A percentile compares a stretch with the other conserved stretches of the same genome.
phyloP scores from a whole-genome alignment of 64 coral and sea anemone genomes.

The Platygyra sinensis region DNA sequence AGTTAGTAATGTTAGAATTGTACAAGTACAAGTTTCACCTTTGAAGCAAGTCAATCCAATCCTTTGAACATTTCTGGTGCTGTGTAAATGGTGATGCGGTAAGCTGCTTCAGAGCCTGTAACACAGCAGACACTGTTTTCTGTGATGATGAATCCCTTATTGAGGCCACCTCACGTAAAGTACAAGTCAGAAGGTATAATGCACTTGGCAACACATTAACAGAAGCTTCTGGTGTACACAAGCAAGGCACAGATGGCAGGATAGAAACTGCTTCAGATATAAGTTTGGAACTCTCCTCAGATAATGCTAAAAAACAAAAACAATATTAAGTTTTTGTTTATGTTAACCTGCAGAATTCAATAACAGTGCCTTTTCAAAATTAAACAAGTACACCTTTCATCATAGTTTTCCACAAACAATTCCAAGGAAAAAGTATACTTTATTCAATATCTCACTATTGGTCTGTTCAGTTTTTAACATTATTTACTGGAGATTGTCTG shows the following conservation, averaged over 20 bases:
- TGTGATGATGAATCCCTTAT: constrained; percentile 42
- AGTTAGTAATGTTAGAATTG: too few relatives aligned
- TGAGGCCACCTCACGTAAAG: constrained; percentile 61
- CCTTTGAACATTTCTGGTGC: constrained; percentile 77
- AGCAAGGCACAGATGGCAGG: constrained; percentile 63
- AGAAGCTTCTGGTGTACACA: constrained; percentile 76
- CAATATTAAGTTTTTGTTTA: neutral
- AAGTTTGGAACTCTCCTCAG: constrained; percentile 68
- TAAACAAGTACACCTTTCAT: too few relatives aligned
- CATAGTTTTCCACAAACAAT: too few relatives aligned
- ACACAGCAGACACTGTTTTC: constrained; percentile 41
- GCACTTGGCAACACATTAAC: constrained; percentile 86
- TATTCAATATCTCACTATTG: too few relatives aligned
- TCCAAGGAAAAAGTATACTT: too few relatives aligned
- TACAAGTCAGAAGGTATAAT: constrained; percentile 73
- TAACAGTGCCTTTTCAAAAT: too few relatives aligned
- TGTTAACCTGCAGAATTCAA: too few relatives aligned
- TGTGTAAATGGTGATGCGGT: constrained; percentile 70
- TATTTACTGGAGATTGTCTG: too few relatives aligned
- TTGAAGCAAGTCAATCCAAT: constrained; percentile 90
- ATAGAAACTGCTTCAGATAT: constrained; percentile 68
- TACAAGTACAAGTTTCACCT: constrained; percentile 27
- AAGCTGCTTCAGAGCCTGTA: constrained; percentile 83
- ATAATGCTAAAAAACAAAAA: constrained; percentile 54
- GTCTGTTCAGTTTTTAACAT: too few relatives aligned